Evolutionary conservation across 2,113 vertebrate genomes (phyloP), one percentile per base, ranked within the genome.

Genomic region (Copsychus sechellarum): DNA sequence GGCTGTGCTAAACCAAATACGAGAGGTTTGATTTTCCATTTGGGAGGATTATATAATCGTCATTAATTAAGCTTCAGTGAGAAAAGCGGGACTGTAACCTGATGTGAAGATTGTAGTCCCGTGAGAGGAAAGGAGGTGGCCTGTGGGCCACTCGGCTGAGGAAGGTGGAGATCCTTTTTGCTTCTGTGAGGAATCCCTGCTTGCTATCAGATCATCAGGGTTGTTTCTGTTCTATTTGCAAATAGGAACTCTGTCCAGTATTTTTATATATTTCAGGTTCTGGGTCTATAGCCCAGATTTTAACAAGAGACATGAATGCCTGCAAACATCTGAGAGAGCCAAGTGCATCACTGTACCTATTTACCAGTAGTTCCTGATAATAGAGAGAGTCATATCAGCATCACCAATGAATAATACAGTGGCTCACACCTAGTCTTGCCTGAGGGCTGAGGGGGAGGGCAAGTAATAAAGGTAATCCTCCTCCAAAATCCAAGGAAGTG

Each of bases 61-160:
- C 92, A 83, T 97, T 96, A 96, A 96, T 95, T 95, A 95, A 94
- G 92, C 92, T 96, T 93, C 94, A 93, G 4, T 89, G 92, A 92
- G 89, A 78, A 95, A 91, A 92, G 43, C 73, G 9, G 65, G 80
- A 34, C 91, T 84, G 83, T 84, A 95, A 92, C 80, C 89, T 92
- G 92, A 94, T 7, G 12, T 60, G 65, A 89, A 81, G 86, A 67
- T 65, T 78, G 56, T 17, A 56, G 76, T 64, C 88, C 31, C 43
- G 4, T n/a, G 72, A 89, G 92, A 80, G 60, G 29, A 51, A 50
- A 56, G 42, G 34, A 88, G 47, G 17, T 66, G 43, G 82, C 83
- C 79, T 56, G 3, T 3, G 47, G 80, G 80, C 81, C 69, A 54
- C 47, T 84, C 9, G 11, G 72, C 70, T 9, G 5, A 90, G 36